Evolutionary conservation across 1,140 invertebrate species (phyloP).

Genomic region (Macrocentrus cingulum): DNA sequence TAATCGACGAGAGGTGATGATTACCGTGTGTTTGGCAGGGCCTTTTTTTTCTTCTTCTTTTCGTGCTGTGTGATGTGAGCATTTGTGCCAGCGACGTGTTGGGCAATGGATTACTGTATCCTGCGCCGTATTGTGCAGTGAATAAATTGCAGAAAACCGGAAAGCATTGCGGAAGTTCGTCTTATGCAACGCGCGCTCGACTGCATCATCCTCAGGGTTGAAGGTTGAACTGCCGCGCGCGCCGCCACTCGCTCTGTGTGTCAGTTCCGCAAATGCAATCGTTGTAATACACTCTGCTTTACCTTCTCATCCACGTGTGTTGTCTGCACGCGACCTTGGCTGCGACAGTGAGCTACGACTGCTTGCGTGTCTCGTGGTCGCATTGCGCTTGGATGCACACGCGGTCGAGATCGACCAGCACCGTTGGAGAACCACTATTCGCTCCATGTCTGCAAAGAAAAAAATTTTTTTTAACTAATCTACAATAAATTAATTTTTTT

Average conservation of each 20-base stretch:
- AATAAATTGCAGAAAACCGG: conserved; percentile 1
- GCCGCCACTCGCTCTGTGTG: neutral
- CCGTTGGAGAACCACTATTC: neutral
- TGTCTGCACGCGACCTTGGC: conserved; percentile 17
- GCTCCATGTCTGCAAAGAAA: neutral
- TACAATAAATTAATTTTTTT: no score
- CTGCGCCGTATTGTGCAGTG: no score
- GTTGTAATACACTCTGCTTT: conserved; percentile 5
- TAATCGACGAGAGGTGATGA: neutral
- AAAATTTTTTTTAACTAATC: no score
- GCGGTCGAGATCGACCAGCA: neutral
- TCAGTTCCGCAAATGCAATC: conserved; percentile 19
- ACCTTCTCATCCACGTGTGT: conserved; percentile 1
- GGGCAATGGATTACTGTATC: no score
- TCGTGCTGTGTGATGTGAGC: no score
- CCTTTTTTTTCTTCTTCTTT: no score
- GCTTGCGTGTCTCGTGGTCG: conserved; percentile 15
- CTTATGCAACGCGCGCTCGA: conserved; percentile 4
- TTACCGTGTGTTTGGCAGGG: no score
- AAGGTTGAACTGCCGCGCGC: no score
- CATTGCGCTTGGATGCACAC: conserved; percentile 8
- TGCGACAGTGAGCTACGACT: conserved; percentile 16
- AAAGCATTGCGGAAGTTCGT: neutral
- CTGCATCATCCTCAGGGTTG: conserved; percentile 12
- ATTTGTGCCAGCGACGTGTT: no score